Percentiles rank a stretch among this genome's conserved stretches.
Evolutionary conservation across 1,140 invertebrate genomes (phyloP).

Genomic region (Hypsibius dujardini): DNA sequence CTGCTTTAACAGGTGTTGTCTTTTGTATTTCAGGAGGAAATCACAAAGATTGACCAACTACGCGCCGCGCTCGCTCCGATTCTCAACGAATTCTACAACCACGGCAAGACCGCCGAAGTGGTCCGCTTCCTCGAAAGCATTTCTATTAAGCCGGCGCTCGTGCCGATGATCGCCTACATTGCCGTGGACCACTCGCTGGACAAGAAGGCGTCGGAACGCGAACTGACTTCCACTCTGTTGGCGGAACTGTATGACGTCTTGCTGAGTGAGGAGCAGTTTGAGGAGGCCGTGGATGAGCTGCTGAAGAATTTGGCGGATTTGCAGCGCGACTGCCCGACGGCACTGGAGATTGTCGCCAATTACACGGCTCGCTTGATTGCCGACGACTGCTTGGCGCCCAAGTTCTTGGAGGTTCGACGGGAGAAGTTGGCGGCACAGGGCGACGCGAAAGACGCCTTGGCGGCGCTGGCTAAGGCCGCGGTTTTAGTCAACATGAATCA

Average conservation of each 20-base stretch:
- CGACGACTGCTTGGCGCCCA: slow-evolving; percentile 73
- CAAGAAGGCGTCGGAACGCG: slow-evolving; percentile 69
- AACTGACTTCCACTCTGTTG: slow-evolving; percentile 72
- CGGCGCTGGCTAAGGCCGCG: slow-evolving; percentile 55
- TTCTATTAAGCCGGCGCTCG: slow-evolving; percentile 19
- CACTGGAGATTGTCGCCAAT: slow-evolving; percentile 57
- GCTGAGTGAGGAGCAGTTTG: slow-evolving; percentile 54
- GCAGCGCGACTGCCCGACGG: slow-evolving; percentile 69
- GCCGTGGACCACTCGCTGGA: slow-evolving; percentile 65
- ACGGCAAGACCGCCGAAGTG: slow-evolving; percentile 66
- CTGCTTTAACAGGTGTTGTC: too few relatives aligned
- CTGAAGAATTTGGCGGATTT: slow-evolving; percentile 60
- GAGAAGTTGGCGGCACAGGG: slow-evolving; percentile 40
- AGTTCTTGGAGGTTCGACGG: slow-evolving; percentile 48
- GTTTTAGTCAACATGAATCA: slow-evolving; percentile 65
- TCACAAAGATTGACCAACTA: slow-evolving; percentile 17
- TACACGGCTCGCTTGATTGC: slow-evolving; percentile 75
- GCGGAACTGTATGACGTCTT: slow-evolving; percentile 64
- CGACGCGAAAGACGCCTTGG: slow-evolving; percentile 37
- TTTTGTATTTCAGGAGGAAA: slow-evolving; percentile 39
- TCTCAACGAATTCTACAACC: slow-evolving; percentile 71
- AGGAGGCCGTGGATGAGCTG: slow-evolving; percentile 59
- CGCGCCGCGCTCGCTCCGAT: slow-evolving; percentile 43
- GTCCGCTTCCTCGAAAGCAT: slow-evolving; percentile 21
- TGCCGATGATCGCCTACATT: slow-evolving; percentile 32